Base-by-base conservation (phyloP, 2,888 invertebrate species). In the Oscheius sp. region DNA sequence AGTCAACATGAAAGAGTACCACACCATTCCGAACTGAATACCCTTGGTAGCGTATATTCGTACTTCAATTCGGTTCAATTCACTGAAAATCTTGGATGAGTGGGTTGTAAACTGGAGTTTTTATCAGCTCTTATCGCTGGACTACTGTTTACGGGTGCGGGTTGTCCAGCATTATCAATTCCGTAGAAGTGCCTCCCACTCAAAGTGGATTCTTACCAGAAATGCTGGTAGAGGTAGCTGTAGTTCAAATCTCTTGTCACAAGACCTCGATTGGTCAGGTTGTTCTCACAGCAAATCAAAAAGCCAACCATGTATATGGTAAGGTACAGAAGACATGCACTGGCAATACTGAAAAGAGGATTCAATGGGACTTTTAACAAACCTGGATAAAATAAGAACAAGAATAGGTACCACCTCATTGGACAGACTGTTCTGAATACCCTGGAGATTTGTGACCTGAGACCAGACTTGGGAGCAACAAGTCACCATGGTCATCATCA, bases 391-490 rank as follows among this genome's bases (percentile, higher is more conserved):
- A 1, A 83, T 80, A 10, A 82, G 65, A 29, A 82, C 77, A 32
- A 84, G 65, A 11, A 79, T 81, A 0, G 79, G 81, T 11, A 82
- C 51, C 9, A 76, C 59, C 48, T 81, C 68, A 4, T 72, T 71
- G 3, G 42, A n/a, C n/a, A 84, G 70, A 32, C 75, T 77, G n/a
- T 75, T 74, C 51, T 84, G 80, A 55, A 85, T 72, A 57, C 76
- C 80, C 11, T 75, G 59, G 57, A 74, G 84, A 73, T 85, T 85
- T 21, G 83, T 81, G 33, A 80, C 79, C 72, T 84, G 84, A n/a
- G 81, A 84, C 85, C 85, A 85, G 47, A 84, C 78, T 53, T 85
- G 85, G n/a, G 84, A 82, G 10, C 75, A 77, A 71, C 84, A 80
- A 10, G 84, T 84, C 13, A 75, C 78, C 51, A 84, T 55, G 1